Evolutionary conservation across 2,888 invertebrate genomes (phyloP), one percentile per base, ranked within the genome.

Genomic region (Lepidochitona cinerea): DNA sequence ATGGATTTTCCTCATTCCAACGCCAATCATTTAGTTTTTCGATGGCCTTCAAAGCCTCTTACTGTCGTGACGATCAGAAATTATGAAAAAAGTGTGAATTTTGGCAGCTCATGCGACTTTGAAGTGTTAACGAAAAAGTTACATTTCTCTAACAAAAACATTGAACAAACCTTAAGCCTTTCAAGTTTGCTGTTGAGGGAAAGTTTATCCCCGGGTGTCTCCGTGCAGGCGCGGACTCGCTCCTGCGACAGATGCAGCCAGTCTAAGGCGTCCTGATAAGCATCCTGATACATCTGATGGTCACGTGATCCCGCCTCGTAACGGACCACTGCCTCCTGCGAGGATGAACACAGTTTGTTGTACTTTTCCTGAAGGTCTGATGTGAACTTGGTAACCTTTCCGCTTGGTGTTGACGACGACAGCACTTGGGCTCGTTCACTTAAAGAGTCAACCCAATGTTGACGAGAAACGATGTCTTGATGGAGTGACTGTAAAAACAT

Each of bases 301-400:
- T 95, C 95, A 80, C 95, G 94, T 0, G 96, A 96, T 87, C 96
- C 96, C 71, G 94, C 94, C 84, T 96, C 96, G 71, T 97, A 92
- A 89, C 96, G 96, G 71, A 94, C 94, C 80, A 97, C 92, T 1
- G 97, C 93, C 87, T 96, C 95, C 89, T 91, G 82, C 2, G 87
- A 87, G 35, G 77, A 79, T 33, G 73, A 78, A 75, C 87, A 87
- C 41, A 89, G 77, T 37, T 81, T 80, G 36, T 73, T 76, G 74
- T 89, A 89, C 75, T 85, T 88, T 26, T 74, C 76, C 36, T 82
- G 83, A 26, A 86, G 79, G 71, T 87, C 86, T 12, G 80, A 82
- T 0, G 88, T 87, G 80, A 84, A 86, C 68, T 86, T 84, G 67
- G 83, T 82, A 12, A 88, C 87, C 76, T 84, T 84, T 65, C 86